phyloP scores from a whole-genome alignment of 92 coral and sea anemone genomes.

The Siderastrea radians region DNA sequence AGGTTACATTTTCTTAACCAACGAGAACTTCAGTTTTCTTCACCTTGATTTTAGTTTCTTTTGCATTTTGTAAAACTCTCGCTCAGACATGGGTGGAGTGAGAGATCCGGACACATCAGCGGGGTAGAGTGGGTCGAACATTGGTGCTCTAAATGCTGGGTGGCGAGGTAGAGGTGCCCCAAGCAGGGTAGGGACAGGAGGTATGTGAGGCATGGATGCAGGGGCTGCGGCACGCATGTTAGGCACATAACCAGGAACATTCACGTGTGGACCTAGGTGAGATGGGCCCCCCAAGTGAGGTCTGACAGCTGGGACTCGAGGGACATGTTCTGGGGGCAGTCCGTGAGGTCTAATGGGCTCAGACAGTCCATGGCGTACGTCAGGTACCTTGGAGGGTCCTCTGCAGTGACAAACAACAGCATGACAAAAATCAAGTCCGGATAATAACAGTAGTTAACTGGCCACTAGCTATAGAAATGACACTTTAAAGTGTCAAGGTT shows the following conservation, averaged over 20 bases:
- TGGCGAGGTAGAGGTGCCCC: conserved; percentile 60
- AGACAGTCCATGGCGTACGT: conserved; percentile 38
- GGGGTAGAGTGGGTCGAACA: conserved; percentile 54
- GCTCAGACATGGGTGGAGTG: conserved; percentile 87
- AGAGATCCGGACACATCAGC: conserved; percentile 36
- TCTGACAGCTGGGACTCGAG: conserved; percentile 79
- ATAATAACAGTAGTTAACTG: background rate
- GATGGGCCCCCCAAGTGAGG: conserved; percentile 44
- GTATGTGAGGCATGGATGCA: conserved; percentile 57
- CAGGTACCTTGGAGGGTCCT: conserved; percentile 54
- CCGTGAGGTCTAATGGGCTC: conserved; percentile 67
- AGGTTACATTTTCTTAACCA: background rate
- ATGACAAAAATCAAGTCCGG: background rate
- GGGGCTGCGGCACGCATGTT: conserved; percentile 45
- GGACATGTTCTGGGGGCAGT: conserved; percentile 80
- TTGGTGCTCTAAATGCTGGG: conserved; percentile 51
- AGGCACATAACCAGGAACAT: conserved; percentile 56
- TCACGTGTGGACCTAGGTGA: conserved; percentile 47
- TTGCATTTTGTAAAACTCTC: conserved; percentile 83
- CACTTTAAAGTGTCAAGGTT: no score
- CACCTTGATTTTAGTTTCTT: conserved; percentile 62
- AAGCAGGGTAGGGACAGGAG: conserved; percentile 47
- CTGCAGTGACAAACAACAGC: conserved; percentile 29
- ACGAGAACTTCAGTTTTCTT: background rate
- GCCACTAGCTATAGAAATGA: no score